These are phyloP conservation scores for Diloba caeruleocephala DNA, from an alignment of 2,888 invertebrate genomes.

Conservation along the genomic window DNA sequence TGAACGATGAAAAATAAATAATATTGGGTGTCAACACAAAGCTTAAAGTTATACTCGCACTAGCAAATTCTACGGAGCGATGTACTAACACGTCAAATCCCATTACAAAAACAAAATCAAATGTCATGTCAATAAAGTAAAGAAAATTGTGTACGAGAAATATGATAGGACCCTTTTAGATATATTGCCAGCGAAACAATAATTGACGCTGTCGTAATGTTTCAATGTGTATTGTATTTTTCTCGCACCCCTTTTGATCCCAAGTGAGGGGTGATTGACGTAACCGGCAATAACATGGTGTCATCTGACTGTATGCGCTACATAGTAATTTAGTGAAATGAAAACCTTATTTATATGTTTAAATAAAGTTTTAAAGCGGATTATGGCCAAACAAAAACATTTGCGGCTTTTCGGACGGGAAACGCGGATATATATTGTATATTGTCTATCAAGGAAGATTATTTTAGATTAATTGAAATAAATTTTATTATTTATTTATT, in stretches of 20 bases:
- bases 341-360: too few relatives aligned
- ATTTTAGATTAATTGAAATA: too few relatives aligned
- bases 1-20: too few relatives aligned
- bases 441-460: too few relatives aligned
- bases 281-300: slow-evolving; percentile 1
- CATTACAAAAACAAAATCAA: slow-evolving; percentile 26
- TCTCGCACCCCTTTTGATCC: slow-evolving; percentile 19
- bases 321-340: background rate
- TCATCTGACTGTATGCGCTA: slow-evolving; percentile 1
- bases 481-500: too few relatives aligned
- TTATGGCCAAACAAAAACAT: too few relatives aligned
- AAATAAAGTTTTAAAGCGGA: too few relatives aligned
- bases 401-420: too few relatives aligned
- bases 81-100: slow-evolving; percentile 16
- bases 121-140: slow-evolving; percentile 28
- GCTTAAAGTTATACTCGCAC: too few relatives aligned
- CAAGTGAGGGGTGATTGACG: slow-evolving; percentile 27
- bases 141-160: slow-evolving; percentile 32
- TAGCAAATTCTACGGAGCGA: too few relatives aligned
- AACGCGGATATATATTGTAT: too few relatives aligned
- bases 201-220: slow-evolving; percentile 37
- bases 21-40: too few relatives aligned
- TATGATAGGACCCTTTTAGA: slow-evolving; percentile 43
- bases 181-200: slow-evolving; percentile 38
- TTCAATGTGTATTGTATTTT: slow-evolving; percentile 20